phyloP scores from a whole-genome alignment of 2,797 vertebrate genomes.

The Tokudaia tokunoshimensis region DNA sequence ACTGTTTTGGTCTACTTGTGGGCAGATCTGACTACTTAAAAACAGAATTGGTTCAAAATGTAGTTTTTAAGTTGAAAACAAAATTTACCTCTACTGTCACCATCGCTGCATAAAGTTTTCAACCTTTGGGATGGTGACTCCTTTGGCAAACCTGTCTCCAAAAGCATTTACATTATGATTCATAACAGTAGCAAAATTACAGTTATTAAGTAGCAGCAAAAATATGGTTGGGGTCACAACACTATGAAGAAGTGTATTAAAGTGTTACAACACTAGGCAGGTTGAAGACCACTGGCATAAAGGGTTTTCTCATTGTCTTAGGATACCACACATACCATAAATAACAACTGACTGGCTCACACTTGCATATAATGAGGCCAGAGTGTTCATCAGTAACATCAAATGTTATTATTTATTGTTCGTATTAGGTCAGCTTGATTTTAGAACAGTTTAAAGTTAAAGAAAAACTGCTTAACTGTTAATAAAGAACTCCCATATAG shows the following conservation, averaged over 20 bases:
- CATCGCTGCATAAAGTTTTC: not conserved
- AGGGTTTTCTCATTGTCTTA: not conserved
- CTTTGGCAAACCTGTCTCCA: not conserved
- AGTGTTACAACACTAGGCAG: not conserved
- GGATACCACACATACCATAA: not conserved
- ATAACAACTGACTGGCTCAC: not conserved
- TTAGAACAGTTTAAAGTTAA: slow-evolving; percentile 20
- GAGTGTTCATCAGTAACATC: not conserved
- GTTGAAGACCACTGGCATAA: not conserved
- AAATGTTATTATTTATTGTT: not conserved
- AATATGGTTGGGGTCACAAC: not conserved
- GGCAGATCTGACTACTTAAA: not conserved
- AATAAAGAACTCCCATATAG: not conserved
- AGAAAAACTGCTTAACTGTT: not conserved
- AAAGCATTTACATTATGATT: not conserved
- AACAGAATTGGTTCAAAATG: not conserved
- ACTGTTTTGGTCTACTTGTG: not conserved
- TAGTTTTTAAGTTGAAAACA: not conserved
- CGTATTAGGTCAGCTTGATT: not conserved
- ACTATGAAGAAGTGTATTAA: not conserved
- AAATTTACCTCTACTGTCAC: not conserved
- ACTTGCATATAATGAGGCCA: not conserved
- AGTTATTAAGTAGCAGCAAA: not conserved
- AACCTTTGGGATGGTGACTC: not conserved
- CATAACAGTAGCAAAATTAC: not conserved